Conservation (phyloP, 1,140 invertebrate species). For the Leucophenga varia region DNA sequence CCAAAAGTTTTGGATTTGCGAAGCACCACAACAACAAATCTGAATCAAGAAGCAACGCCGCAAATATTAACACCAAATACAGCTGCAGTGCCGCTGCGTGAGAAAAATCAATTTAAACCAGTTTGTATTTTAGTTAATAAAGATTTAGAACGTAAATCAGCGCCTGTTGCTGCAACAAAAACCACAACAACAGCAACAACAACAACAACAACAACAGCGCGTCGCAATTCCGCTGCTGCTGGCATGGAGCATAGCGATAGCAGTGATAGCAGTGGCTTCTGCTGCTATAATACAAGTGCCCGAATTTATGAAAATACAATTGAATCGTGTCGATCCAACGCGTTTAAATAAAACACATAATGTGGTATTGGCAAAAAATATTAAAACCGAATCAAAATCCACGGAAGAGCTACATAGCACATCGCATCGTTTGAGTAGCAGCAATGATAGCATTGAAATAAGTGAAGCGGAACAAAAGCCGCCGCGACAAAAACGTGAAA, state of each 20-base stretch:
- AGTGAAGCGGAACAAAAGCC: conserved; percentile 38
- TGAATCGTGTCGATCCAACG: conserved; percentile 65
- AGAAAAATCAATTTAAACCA: no score
- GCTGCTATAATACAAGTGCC: conserved; percentile 56
- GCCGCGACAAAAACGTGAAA: conserved; percentile 29
- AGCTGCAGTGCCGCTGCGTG: conserved; percentile 14
- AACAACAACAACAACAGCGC: conserved; percentile 5
- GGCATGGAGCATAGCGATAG: neutral
- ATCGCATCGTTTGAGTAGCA: conserved; percentile 46
- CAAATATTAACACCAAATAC: neutral
- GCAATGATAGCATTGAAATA: conserved; percentile 59
- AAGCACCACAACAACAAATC: conserved; percentile 12
- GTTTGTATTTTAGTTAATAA: no score
- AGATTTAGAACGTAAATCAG: conserved; percentile 10
- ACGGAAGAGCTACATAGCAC: conserved; percentile 38
- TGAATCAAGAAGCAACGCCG: neutral
- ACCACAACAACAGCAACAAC: conserved; percentile 22
- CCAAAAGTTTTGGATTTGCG: conserved; percentile 35
- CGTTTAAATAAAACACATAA: conserved; percentile 59
- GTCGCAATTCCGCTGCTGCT: conserved; percentile 20
- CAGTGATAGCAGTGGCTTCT: neutral
- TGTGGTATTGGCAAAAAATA: conserved; percentile 62
- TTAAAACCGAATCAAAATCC: conserved; percentile 32
- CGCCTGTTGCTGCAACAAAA: conserved; percentile 27
- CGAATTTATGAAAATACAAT: conserved; percentile 70